Conservation (phyloP, 2,797 vertebrate species). For the Micromesistius poutassou region DNA sequence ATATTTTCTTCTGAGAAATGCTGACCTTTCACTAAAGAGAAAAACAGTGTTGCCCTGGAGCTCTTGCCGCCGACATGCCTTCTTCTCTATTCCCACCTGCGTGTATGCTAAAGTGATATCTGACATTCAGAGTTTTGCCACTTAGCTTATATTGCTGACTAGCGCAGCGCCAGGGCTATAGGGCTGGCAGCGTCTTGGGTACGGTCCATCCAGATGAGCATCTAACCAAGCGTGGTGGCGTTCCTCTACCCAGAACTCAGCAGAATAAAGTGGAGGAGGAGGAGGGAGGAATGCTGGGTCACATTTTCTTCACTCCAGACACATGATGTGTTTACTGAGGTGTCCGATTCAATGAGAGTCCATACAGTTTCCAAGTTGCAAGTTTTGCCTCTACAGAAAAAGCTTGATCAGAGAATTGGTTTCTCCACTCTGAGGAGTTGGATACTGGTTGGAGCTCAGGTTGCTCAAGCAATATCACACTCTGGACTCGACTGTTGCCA, state of each 20-base stretch:
- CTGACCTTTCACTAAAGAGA: background rate
- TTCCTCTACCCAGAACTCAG: slow-evolving; percentile 39
- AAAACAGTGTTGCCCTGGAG: background rate
- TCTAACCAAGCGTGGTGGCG: slow-evolving; percentile 9
- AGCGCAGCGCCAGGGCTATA: background rate
- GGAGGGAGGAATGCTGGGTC: background rate
- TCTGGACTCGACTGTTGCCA: no score
- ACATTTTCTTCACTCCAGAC: background rate
- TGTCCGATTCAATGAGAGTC: background rate
- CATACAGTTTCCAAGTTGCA: background rate
- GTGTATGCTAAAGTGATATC: slow-evolving; percentile 17
- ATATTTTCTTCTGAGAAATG: background rate
- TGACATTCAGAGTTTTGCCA: slow-evolving; percentile 34
- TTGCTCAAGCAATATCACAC: background rate
- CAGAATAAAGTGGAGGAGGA: background rate
- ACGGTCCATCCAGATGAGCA: slow-evolving; percentile 40
- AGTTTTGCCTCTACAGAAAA: background rate
- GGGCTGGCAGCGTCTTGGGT: slow-evolving; percentile 14
- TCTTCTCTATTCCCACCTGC: background rate
- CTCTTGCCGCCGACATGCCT: background rate
- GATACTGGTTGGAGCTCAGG: background rate
- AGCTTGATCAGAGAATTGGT: background rate
- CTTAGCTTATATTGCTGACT: slow-evolving; percentile 31
- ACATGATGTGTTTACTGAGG: background rate
- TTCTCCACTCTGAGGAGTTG: background rate